Evolutionary conservation across 1,140 invertebrate genomes (phyloP).

Genomic region (Brachionus koreanus): DNA sequence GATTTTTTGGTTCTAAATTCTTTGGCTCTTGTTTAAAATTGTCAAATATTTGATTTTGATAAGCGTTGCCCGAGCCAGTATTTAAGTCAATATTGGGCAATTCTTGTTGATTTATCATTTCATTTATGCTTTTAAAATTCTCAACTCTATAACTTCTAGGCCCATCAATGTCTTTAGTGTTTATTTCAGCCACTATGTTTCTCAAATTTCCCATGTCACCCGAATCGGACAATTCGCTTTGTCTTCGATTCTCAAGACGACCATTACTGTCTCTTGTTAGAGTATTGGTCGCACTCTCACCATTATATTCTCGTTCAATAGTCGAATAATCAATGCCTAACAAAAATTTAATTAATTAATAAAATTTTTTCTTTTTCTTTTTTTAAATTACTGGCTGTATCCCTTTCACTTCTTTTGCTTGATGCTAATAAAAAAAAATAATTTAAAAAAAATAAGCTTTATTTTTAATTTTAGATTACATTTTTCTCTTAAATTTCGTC

Average conservation of each 20-base stretch:
- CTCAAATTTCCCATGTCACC: background rate
- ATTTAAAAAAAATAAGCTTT: background rate
- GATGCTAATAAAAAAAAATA: background rate
- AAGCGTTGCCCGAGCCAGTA: background rate
- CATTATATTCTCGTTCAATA: conserved; percentile 28
- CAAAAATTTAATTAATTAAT: background rate
- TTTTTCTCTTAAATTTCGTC: background rate
- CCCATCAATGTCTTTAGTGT: conserved; percentile 34
- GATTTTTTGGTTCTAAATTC: background rate
- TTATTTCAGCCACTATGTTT: conserved; percentile 27
- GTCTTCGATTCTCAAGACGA: background rate
- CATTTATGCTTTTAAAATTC: conserved; percentile 1
- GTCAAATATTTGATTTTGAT: conserved; percentile 30
- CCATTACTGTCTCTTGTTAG: background rate
- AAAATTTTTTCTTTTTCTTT: background rate
- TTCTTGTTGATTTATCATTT: conserved; percentile 16
- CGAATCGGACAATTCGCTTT: background rate
- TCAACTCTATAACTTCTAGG: conserved; percentile 16
- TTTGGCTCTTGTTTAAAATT: background rate
- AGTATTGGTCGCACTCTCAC: conserved; percentile 26
- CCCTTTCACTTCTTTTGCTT: background rate
- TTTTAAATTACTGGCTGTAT: conserved; percentile 12
- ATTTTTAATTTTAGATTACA: background rate
- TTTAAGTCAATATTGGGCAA: conserved; percentile 32
- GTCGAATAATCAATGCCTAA: conserved; percentile 33